Percentiles rank a stretch among this genome's conserved stretches.
Conservation (phyloP, 2,113 vertebrate genomes). For the Anas platyrhynchos region DNA sequence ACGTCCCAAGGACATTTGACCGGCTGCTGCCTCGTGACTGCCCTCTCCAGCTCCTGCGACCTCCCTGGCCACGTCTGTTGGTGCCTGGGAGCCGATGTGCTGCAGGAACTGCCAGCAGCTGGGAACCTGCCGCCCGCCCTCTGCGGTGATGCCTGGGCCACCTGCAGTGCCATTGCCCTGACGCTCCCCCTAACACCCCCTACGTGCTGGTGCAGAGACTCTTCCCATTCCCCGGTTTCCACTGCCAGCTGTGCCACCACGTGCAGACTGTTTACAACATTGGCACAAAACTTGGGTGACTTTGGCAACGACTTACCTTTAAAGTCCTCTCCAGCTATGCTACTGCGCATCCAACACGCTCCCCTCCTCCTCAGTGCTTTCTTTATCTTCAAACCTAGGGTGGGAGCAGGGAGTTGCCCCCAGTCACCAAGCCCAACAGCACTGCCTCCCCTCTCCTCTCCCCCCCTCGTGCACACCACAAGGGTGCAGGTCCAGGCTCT, state of each 20-base stretch:
- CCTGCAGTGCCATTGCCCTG: too few species aligned
- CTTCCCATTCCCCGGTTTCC: too few species aligned
- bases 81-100: neutral
- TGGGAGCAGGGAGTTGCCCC: neutral
- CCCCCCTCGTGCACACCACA: neutral
- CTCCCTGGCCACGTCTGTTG: neutral
- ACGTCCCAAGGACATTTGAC: neutral
- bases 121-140: neutral
- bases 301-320: neutral
- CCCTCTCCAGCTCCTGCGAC: neutral
- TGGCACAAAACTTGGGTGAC: neutral
- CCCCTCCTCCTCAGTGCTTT: neutral
- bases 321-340: neutral
- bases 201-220: neutral
- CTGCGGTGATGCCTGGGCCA: too few species aligned
- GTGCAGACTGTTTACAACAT: neutral
- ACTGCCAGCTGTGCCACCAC: neutral
- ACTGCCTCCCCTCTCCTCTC: neutral
- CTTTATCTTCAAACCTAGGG: neutral
- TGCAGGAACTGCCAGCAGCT: neutral
- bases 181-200: neutral
- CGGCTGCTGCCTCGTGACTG: neutral
- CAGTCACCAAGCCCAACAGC: neutral
- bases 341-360: rapidly evolving
- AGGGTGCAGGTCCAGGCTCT: neutral